Evolutionary conservation across 2,113 vertebrate species (phyloP).

Genomic region (Seriola dumerili): DNA sequence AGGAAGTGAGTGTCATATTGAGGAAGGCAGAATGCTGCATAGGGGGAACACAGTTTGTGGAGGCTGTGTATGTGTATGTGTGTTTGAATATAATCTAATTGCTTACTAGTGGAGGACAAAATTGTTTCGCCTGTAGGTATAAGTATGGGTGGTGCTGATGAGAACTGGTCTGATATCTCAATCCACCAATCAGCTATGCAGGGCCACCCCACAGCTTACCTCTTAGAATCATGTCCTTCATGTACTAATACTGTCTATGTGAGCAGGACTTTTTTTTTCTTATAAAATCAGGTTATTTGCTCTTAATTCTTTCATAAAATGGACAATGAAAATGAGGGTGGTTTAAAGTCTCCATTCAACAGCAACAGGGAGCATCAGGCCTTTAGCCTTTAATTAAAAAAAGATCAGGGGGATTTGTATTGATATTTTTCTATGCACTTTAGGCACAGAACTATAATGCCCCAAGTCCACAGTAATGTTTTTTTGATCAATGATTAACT

Average conservation of each 20-base stretch:
- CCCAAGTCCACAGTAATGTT: slow-evolving; percentile 73
- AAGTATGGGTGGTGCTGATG: slow-evolving; percentile 72
- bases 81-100: slow-evolving; percentile 80
- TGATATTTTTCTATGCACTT: slow-evolving; percentile 79
- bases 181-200: slow-evolving; percentile 69
- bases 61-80: slow-evolving; percentile 59
- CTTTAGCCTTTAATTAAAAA: slow-evolving; percentile 72
- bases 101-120: slow-evolving; percentile 79
- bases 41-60: slow-evolving; percentile 59
- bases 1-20: slow-evolving; percentile 71
- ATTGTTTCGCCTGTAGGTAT: slow-evolving; percentile 75
- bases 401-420: slow-evolving; percentile 76
- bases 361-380: slow-evolving; percentile 29
- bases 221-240: slow-evolving; percentile 37
- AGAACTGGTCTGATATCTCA: slow-evolving; percentile 80
- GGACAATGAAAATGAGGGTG: slow-evolving; percentile 14
- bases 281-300: slow-evolving; percentile 18
- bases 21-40: slow-evolving; percentile 63
- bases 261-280: background rate
- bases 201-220: slow-evolving; percentile 53
- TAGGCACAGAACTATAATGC: slow-evolving; percentile 62
- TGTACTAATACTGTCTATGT: slow-evolving; percentile 13
- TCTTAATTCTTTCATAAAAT: slow-evolving; percentile 13
- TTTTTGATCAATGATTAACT: slow-evolving; percentile 82
- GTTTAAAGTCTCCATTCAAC: slow-evolving; percentile 29